Base-by-base conservation (phyloP, 1,140 invertebrate genomes). In the Cecropterus lyciades region DNA sequence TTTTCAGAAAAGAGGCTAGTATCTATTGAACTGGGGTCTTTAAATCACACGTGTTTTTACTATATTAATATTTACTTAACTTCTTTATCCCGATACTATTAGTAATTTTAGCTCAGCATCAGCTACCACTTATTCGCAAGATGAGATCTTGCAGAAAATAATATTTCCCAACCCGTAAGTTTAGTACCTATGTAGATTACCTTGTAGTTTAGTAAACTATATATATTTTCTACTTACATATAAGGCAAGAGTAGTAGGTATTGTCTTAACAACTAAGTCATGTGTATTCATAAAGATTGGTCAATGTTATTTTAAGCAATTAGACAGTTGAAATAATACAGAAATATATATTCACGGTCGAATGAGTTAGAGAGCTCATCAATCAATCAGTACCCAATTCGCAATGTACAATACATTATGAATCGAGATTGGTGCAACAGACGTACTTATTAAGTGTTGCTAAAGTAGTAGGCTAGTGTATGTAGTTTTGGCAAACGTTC, bases 401-500 rank as follows among this genome's bases (percentile, higher is more conserved):
- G 43, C 43, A 48, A 37, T 59, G 42, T 37, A 30, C 43, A 48
- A 60, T 60, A 46, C 56, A 60, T 60, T 60, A 60, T 48, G 43
- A 15, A 60, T 60, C 43, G 27, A 48, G 45, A 48, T 33, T 46
- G 43, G 11, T 60, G n/a, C 17, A 46, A 20, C 20, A 45, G n/a
- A 45, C 37, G 16, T 42, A 40, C 30, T 37, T 27, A 43, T 57
- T 45, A 57, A 30, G 14, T n/a, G 24, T 59, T 59, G 33, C 55
- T 59, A 59, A 59, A 10, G 45, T n/a, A 48, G 5, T 63, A 52
- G 15, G 13, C 11, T 52, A 15, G 27, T 60, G 42, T 43, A 48
- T 56, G 48, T 72, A 73, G 68, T 80, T 86, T 82, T 79, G 79
- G 76, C 68, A 83, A 85, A 79, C 69, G 77, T 86, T 87, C 77